Conservation (phyloP, 64 coral and sea anemone genomes). For the Anthopleura sola region DNA sequence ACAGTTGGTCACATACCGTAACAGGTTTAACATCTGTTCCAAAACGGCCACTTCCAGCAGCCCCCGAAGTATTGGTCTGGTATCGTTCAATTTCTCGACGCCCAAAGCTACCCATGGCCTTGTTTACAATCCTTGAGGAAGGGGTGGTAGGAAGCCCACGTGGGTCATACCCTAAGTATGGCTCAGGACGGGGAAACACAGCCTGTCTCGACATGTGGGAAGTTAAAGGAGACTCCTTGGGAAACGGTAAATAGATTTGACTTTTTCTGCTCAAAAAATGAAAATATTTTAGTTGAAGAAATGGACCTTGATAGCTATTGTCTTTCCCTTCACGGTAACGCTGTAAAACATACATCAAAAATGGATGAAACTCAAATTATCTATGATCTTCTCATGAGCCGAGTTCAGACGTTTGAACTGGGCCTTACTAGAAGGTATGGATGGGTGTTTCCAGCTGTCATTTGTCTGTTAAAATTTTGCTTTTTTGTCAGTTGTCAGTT, state of each 20-base stretch:
- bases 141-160: conserved; percentile 21
- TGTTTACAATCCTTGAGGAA: conserved; percentile 68
- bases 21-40: conserved; percentile 2
- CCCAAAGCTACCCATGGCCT: conserved; percentile 94
- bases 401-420: too few relatives aligned
- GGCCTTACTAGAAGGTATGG: too few relatives aligned
- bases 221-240: conserved; percentile 75
- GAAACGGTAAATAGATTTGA: conserved; percentile 75
- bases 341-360: too few relatives aligned
- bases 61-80: neutral
- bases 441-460: too few relatives aligned
- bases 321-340: too few relatives aligned
- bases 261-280: conserved; percentile 53
- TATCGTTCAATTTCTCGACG: conserved; percentile 65
- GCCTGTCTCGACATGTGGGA: conserved; percentile 95
- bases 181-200: conserved; percentile 76
- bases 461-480: too few relatives aligned
- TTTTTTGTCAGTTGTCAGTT: too few relatives aligned
- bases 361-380: too few relatives aligned
- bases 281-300: neutral
- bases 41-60: neutral
- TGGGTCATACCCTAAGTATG: neutral
- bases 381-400: too few relatives aligned
- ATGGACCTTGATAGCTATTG: neutral
- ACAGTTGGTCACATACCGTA: neutral